Percentiles rank a stretch among this genome's conserved stretches.
phyloP scores from a whole-genome alignment of 2,888 invertebrate genomes.

The Drosophila siamana region DNA sequence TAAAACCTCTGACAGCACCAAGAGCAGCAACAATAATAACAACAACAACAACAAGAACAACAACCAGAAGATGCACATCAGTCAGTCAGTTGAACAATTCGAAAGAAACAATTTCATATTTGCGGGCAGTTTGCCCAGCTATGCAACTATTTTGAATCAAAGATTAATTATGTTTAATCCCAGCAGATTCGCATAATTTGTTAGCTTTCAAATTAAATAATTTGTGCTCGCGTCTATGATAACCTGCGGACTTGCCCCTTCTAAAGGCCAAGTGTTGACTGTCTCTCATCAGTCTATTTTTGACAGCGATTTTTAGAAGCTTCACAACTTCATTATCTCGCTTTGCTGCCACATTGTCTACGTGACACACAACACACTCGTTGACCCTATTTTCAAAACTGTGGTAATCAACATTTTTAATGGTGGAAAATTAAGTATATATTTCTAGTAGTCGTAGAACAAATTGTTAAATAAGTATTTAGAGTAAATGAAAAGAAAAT shows the following conservation, averaged over 20 bases:
- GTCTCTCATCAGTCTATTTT: slow-evolving; percentile 21
- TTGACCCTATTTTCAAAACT: slow-evolving; percentile 7
- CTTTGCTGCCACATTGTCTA: slow-evolving; percentile 37
- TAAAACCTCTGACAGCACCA: slow-evolving; percentile 41
- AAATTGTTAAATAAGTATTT: neutral
- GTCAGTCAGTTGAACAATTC: slow-evolving; percentile 34
- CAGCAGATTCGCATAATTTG: slow-evolving; percentile 66
- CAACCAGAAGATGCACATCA: slow-evolving; percentile 19
- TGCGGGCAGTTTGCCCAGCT: slow-evolving; percentile 64
- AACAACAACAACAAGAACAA: slow-evolving; percentile 43
- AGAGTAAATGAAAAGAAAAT: neutral
- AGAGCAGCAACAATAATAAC: slow-evolving; percentile 27
- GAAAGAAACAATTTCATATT: slow-evolving; percentile 29
- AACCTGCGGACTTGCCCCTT: neutral
- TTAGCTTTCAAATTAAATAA: slow-evolving; percentile 46
- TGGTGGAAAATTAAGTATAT: slow-evolving; percentile 3
- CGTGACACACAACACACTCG: slow-evolving; percentile 32
- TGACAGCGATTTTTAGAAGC: slow-evolving; percentile 9
- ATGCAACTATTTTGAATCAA: slow-evolving; percentile 40
- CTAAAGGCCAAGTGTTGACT: slow-evolving; percentile 9
- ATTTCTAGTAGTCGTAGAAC: neutral
- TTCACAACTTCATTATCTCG: slow-evolving; percentile 20
- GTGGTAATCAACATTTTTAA: slow-evolving; percentile 10
- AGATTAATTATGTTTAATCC: slow-evolving; percentile 65
- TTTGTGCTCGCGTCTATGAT: slow-evolving; percentile 16